These are phyloP conservation scores for Hypomecis punctinalis DNA, from an alignment of 2,888 invertebrate species.

Conservation along the genomic window DNA sequence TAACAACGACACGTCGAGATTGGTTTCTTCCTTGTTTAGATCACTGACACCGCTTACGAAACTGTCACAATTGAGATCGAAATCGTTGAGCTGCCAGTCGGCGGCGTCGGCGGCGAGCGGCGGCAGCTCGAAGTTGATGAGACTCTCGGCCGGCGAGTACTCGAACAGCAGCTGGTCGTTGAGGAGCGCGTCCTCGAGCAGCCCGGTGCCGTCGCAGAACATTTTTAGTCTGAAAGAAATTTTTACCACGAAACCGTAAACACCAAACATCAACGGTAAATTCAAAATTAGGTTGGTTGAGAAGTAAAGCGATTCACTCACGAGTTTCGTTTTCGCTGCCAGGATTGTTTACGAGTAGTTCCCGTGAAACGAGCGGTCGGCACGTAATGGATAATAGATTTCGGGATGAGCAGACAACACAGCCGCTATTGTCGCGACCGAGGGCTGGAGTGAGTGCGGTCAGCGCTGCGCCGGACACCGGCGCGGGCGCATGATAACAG, in stretches of 20 bases:
- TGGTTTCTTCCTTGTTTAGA: constrained; percentile 63
- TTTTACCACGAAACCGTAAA: constrained; percentile 27
- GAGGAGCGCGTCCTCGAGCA: constrained; percentile 69
- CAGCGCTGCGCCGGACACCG: constrained; percentile 65
- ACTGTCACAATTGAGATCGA: constrained; percentile 73
- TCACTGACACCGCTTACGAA: constrained; percentile 70
- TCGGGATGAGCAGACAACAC: constrained; percentile 56
- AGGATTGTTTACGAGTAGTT: constrained; percentile 37
- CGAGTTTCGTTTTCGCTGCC: constrained; percentile 38
- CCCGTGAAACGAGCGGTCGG: constrained; percentile 34
- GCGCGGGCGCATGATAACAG: constrained; percentile 72
- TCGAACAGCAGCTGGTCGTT: constrained; percentile 75
- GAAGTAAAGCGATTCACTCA: constrained; percentile 29
- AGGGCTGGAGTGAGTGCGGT: constrained; percentile 66
- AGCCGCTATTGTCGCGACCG: constrained; percentile 66
- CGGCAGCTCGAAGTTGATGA: constrained; percentile 78
- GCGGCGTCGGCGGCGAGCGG: constrained; percentile 60
- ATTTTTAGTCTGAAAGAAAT: constrained; percentile 63
- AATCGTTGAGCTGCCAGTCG: constrained; percentile 73
- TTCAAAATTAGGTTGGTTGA: not conserved
- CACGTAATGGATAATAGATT: constrained; percentile 43
- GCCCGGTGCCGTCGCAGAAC: constrained; percentile 67
- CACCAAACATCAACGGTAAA: constrained; percentile 18
- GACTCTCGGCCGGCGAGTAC: constrained; percentile 76
- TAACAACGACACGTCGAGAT: constrained; percentile 58